phyloP scores from a whole-genome alignment of 2,113 vertebrate genomes.

The Tricholaema leucomelas region DNA sequence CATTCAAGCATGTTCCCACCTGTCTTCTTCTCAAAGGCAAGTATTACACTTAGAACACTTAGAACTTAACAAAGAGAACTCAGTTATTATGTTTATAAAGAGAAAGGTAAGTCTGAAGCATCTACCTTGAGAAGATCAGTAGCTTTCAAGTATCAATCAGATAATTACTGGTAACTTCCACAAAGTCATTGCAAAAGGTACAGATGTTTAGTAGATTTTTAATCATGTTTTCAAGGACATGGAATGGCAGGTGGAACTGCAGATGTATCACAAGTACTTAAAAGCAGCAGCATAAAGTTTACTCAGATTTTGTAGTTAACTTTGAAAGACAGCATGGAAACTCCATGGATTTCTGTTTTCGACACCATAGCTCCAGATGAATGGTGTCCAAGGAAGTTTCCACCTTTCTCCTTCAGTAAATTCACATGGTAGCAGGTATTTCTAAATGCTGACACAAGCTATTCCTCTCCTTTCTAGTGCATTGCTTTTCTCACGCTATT shows the following conservation, averaged over 20 bases:
- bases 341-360: neutral
- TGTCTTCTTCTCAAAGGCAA: neutral
- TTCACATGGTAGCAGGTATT: neutral
- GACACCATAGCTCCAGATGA: neutral
- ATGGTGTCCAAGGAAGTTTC: neutral
- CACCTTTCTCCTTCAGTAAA: neutral
- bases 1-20: rapidly evolving
- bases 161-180: neutral
- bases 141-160: neutral
- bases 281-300: neutral
- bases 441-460: neutral
- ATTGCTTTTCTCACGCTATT: neutral
- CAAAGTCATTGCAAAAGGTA: neutral
- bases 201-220: neutral
- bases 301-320: neutral
- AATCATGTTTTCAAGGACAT: neutral
- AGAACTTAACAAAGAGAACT: neutral
- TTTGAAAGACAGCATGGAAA: neutral
- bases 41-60: neutral
- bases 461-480: neutral
- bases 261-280: neutral
- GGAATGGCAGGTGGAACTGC: neutral
- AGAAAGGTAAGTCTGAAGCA: neutral
- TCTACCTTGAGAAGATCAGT: neutral
- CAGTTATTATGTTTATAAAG: neutral